Conservation (phyloP, 2,888 invertebrate species). For the Diachrysia chrysitis region DNA sequence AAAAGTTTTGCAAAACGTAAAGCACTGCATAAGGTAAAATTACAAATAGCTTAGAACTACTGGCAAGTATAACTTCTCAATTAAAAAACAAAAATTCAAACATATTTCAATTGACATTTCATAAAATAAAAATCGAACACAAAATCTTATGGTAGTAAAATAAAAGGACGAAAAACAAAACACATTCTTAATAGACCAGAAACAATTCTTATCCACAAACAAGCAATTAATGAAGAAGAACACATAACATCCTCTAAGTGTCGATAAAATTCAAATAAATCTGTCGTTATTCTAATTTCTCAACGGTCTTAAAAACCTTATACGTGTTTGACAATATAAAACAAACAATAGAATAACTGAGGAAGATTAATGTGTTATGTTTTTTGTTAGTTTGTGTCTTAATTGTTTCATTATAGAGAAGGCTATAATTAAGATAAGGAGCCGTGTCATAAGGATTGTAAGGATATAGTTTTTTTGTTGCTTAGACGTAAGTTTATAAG, state of each 20-base stretch:
- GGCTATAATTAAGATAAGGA: slow-evolving; percentile 74
- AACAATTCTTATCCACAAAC: slow-evolving; percentile 10
- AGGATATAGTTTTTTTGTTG: slow-evolving; percentile 57
- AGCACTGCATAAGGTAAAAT: too few species aligned
- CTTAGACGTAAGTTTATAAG: slow-evolving; percentile 38
- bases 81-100: too few species aligned
- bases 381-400: slow-evolving; percentile 70
- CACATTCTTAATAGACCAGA: slow-evolving; percentile 12
- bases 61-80: too few species aligned
- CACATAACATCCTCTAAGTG: slow-evolving; percentile 32
- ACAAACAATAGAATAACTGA: slow-evolving; percentile 77
- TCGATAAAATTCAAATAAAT: slow-evolving; percentile 65
- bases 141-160: neutral
- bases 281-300: slow-evolving; percentile 65
- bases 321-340: slow-evolving; percentile 76
- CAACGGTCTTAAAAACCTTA: slow-evolving; percentile 70
- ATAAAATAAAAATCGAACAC: neutral
- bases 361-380: slow-evolving; percentile 76
- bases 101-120: neutral
- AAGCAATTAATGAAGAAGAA: slow-evolving; percentile 28
- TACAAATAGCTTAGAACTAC: too few species aligned
- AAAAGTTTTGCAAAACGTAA: too few species aligned
- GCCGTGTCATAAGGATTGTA: slow-evolving; percentile 58
- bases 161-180: too few species aligned
- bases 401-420: slow-evolving; percentile 81